Conservation (phyloP, 2,797 vertebrate genomes). For the Distichodus sexfasciatus region DNA sequence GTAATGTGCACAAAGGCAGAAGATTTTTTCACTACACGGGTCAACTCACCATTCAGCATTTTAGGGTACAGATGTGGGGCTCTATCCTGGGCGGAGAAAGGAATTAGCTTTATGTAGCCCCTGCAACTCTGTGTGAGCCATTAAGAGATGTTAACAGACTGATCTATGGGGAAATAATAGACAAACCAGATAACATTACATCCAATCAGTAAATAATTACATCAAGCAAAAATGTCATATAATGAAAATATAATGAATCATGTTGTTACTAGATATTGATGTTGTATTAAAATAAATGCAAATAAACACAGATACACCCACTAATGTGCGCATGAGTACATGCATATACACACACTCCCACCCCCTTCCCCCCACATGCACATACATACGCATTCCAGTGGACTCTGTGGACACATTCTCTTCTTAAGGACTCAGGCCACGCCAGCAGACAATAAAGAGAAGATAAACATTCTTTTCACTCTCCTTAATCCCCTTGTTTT, state of each 20-base stretch:
- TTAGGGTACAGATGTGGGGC: neutral
- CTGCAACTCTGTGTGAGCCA: conserved; percentile 15
- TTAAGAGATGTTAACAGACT: conserved; percentile 26
- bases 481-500: conserved; percentile 64
- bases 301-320: neutral
- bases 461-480: conserved; percentile 63
- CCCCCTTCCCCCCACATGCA: conserved; percentile 22
- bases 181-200: conserved; percentile 53
- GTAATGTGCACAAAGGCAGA: neutral
- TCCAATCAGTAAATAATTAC: conserved; percentile 74
- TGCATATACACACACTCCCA: conserved; percentile 12
- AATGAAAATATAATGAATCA: conserved; percentile 52
- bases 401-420: conserved; percentile 49
- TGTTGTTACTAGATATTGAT: conserved; percentile 29
- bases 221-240: conserved; percentile 65
- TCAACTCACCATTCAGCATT: conserved; percentile 17
- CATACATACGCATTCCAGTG: conserved; percentile 32
- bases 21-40: neutral
- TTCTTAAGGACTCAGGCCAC: conserved; percentile 34
- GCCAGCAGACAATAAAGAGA: conserved; percentile 49
- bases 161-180: conserved; percentile 38
- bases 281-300: conserved; percentile 20
- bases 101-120: neutral
- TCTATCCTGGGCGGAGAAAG: conserved; percentile 15
- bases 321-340: neutral